Evolutionary conservation across 2,797 vertebrate genomes (phyloP), one percentile per base, ranked within the genome.

Genomic region (Manis pentadactyla): DNA sequence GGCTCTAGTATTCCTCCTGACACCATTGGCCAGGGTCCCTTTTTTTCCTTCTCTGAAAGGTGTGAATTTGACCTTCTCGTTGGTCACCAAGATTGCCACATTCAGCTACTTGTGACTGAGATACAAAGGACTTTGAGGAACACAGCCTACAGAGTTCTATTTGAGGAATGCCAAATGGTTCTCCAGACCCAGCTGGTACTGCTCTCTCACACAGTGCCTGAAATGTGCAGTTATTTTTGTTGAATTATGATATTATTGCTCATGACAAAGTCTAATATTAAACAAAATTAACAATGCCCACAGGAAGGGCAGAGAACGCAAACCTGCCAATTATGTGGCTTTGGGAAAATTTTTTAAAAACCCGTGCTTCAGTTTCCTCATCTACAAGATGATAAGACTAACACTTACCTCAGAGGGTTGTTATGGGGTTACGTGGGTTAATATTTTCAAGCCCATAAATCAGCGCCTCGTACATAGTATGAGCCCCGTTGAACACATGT

Each of bases 71-170:
- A 94, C 88, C 97, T 98, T 97, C 93, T 55, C 25, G 12, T 81
- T 89, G 97, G 95, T 96, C 96, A 97, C 92, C 55, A 55, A 89
- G 61, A 12, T 91, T 96, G 91, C 91, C 82, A 64, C 68, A 94
- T 96, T 96, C 78, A 89, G 95, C 96, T 79, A 77, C 91, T 74
- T 96, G 78, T 27, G 37, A 69, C 51, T 75, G 31, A 93, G 89
- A 95, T 85, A 95, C 92, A 96, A 93, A 97, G 92, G 95, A 69
- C 93, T 89, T 94, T 29, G 82, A 85, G 10, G 78, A 64, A 79
- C 85, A 34, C 96, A 93, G 86, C 97, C 97, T 86, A 97, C 97
- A 95, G 97, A 92, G 39, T 96, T 97, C 97, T 98, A 98, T 98
- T 98, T 98, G 91, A 89, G 94, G 96, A 96, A 85, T 78, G 59